Evolutionary conservation across 2,113 vertebrate species (phyloP), one percentile per base, ranked within the genome.

Genomic region (Calypte anna): DNA sequence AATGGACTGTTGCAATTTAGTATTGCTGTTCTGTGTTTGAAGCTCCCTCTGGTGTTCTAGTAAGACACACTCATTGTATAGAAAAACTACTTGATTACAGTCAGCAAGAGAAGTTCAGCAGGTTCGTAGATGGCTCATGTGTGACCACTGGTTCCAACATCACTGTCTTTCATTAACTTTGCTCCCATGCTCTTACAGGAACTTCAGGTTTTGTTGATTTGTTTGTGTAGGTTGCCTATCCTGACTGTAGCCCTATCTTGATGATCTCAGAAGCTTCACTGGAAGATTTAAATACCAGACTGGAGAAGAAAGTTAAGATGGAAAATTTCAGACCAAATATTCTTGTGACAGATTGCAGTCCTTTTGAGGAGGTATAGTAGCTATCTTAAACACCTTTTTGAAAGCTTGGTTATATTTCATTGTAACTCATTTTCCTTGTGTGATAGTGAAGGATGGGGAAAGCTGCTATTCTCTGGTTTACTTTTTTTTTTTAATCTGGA

Each of bases 241-340:
- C 98, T 1, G 99, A 99, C 76, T 80, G 88, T 27, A 98, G 97
- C 30, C 98, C 99, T 0, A 17, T 99, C 78, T 96, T 99, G 97
- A 86, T 99, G 38, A 93, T 99, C 87, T 99, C 99, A 0, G 98
- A 99, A 92, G 98, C 99, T n/a, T 99, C 99, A 2, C 57, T 99
- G 72, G 94, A 96, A 0, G 98, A 99, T 90, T 96, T 99, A 58
- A 99, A 98, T 94, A 95, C 86, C 86, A 98, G 91, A 48, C 33
- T 99, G 62, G 97, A 98, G 85, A 97, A 98, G 57, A 98, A 98
- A 48, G 96, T 98, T 33, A 98, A 98, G 8, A 97, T 98, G 75
- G 94, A 98, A 50, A 94, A 98, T 31, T 99, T 99, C 97, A 98
- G 99, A 54, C 99, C 99, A 7, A 99, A 98, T 87, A 98, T 99